phyloP scores from a whole-genome alignment of 2,113 vertebrate species.

The Tetraodon nigroviridis region DNA sequence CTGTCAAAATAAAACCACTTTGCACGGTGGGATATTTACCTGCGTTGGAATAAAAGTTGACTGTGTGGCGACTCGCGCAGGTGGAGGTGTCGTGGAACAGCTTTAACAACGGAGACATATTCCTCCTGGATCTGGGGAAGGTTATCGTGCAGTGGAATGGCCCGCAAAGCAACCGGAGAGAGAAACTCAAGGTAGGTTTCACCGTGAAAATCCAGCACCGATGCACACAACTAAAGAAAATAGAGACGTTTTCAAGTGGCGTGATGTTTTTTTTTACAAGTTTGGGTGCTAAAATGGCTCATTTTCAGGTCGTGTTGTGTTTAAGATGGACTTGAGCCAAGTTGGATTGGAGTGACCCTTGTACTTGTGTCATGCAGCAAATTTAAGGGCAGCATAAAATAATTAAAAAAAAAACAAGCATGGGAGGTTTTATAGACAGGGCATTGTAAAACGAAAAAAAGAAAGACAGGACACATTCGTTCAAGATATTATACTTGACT shows the following conservation, averaged over 20 bases:
- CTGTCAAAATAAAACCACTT: conserved; percentile 19
- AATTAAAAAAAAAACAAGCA: not conserved
- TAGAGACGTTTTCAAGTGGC: not conserved
- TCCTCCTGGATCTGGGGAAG: conserved; percentile 87
- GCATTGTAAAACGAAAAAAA: no score
- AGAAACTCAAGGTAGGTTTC: conserved; percentile 79
- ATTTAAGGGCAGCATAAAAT: not conserved
- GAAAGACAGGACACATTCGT: no score
- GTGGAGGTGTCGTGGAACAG: conserved; percentile 85
- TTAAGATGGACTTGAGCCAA: no score
- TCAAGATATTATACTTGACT: no score
- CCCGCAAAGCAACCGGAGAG: conserved; percentile 81
- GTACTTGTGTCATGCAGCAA: no score
- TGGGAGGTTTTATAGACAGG: no score
- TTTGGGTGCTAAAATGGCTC: no score
- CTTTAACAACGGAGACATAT: conserved; percentile 86
- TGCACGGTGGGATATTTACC: no score
- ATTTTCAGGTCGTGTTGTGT: no score
- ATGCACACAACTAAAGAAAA: not conserved
- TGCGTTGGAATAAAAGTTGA: conserved; percentile 3
- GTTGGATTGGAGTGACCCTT: no score
- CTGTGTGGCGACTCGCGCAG: conserved; percentile 56
- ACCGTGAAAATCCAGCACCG: not conserved
- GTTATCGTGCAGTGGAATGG: conserved; percentile 89
- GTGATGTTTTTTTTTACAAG: no score